phyloP scores from a whole-genome alignment of 92 coral and sea anemone genomes.

The Phenganax subtilis region DNA sequence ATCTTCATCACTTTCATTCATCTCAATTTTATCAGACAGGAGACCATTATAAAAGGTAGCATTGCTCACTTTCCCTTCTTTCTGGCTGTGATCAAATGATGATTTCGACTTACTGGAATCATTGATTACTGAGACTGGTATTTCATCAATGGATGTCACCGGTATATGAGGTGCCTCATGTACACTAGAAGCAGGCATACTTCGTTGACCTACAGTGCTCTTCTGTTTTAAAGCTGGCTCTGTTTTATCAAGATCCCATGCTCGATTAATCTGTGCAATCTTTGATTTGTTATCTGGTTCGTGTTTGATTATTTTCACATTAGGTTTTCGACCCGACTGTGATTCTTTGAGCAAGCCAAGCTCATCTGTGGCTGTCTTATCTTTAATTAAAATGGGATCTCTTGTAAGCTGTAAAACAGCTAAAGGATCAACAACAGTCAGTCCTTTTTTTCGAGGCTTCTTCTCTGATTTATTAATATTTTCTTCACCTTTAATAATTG shows the following conservation, averaged over 20 bases:
- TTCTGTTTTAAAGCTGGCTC: neutral
- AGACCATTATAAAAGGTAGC: conserved; percentile 22
- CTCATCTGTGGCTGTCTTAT: neutral
- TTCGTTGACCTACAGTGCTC: neutral
- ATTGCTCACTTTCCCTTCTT: neutral
- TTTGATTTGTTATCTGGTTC: conserved; percentile 31
- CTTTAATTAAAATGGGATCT: conserved; percentile 26
- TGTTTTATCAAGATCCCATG: conserved; percentile 19
- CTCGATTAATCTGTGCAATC: conserved; percentile 23
- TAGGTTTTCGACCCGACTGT: conserved; percentile 7
- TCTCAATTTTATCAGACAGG: neutral
- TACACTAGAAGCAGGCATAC: conserved; percentile 2
- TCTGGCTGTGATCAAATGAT: neutral
- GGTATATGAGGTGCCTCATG: conserved; percentile 4
- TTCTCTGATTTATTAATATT: neutral
- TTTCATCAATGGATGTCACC: conserved; percentile 25
- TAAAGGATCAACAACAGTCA: conserved; percentile 30
- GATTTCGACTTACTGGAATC: conserved; percentile 4
- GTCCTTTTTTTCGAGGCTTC: conserved; percentile 15
- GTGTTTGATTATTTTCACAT: conserved; percentile 16
- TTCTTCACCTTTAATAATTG: conserved; percentile 28
- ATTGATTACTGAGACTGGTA: conserved; percentile 33
- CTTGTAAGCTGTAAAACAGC: conserved; percentile 16
- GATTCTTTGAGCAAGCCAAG: conserved; percentile 28
- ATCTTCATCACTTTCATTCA: neutral